These are phyloP conservation scores for Dromas ardeola DNA, from an alignment of 2,113 vertebrate species.

Conservation along the genomic window DNA sequence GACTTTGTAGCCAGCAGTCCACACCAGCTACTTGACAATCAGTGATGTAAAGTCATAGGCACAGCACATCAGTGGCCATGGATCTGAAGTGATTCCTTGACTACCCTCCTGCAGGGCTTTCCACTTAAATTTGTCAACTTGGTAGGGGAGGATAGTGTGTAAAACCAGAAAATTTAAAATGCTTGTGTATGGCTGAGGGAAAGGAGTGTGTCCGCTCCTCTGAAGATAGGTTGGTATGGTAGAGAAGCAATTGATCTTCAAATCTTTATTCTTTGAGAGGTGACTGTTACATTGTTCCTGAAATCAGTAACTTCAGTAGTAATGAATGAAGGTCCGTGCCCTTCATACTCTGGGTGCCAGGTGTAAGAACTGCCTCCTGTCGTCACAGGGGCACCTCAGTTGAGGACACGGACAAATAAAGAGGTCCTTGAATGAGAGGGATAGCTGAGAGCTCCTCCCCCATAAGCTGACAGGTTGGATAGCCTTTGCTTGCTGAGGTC, in stretches of 20 bases:
- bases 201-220: not conserved
- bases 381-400: not conserved
- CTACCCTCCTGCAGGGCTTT: not conserved
- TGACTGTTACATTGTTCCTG: not conserved
- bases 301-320: not conserved
- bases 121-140: not conserved
- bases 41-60: not conserved
- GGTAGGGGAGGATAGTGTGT: not conserved
- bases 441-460: not conserved
- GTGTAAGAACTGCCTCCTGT: not conserved
- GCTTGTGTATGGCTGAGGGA: not conserved
- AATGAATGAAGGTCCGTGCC: not conserved
- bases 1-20: not conserved
- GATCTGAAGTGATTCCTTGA: not conserved
- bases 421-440: not conserved
- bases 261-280: not conserved
- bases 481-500: not conserved
- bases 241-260: not conserved
- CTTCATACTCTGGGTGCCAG: not conserved
- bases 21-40: not conserved
- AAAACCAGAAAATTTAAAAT: not conserved
- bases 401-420: not conserved
- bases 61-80: not conserved
- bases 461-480: not conserved
- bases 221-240: no score